Conservation (phyloP, 2,113 vertebrate genomes). For the Raja brachyura region DNA sequence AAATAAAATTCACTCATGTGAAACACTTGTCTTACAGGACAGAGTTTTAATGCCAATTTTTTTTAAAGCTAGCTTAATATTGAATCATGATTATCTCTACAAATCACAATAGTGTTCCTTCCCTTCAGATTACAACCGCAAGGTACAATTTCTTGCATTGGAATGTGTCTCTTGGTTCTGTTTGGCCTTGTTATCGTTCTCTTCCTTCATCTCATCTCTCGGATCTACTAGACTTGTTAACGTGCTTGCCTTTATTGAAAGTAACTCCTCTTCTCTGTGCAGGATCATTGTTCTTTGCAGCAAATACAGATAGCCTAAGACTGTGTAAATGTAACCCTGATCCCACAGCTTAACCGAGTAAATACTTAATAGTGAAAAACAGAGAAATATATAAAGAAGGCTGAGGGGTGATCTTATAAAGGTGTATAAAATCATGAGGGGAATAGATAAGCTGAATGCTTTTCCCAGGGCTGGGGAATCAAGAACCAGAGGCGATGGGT, state of each 20-base stretch:
- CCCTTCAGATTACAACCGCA: neutral
- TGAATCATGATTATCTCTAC: neutral
- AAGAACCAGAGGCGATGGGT: too few species aligned
- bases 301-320: neutral
- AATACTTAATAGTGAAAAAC: neutral
- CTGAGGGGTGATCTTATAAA: too few species aligned
- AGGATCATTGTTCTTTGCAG: too few species aligned
- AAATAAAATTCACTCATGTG: too few species aligned
- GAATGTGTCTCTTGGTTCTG: too few species aligned
- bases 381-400: too few species aligned
- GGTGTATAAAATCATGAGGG: too few species aligned
- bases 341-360: neutral
- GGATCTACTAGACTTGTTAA: neutral
- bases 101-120: neutral
- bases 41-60: too few species aligned
- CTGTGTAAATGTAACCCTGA: neutral
- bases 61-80: neutral
- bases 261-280: too few species aligned
- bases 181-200: neutral
- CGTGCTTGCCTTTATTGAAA: neutral
- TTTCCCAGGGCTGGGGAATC: too few species aligned
- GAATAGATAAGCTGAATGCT: too few species aligned
- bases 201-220: neutral
- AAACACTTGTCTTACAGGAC: too few species aligned
- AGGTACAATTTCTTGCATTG: neutral